These are phyloP conservation scores for Melikaiella ostensackeni DNA, from an alignment of 2,888 invertebrate genomes.

Conservation along the genomic window DNA sequence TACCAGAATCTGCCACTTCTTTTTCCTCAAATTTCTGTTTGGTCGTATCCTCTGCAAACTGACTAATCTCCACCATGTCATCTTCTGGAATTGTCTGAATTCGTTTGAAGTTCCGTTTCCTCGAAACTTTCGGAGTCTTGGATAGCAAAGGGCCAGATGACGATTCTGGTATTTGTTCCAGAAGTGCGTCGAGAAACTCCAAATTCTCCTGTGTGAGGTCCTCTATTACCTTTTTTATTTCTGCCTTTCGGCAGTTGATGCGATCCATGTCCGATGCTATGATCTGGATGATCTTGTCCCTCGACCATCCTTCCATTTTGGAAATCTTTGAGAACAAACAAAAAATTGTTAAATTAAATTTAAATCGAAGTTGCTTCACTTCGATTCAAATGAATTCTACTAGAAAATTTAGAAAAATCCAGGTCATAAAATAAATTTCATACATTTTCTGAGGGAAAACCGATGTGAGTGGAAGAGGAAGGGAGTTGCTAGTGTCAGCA, in stretches of 20 bases:
- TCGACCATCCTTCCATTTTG: constrained; percentile 44
- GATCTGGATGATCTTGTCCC: constrained; percentile 55
- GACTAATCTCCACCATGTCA: constrained; percentile 48
- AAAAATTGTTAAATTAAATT: background rate
- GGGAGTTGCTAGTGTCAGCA: no score
- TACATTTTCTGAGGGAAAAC: no score
- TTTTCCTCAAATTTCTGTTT: background rate
- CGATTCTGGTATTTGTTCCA: constrained; percentile 61
- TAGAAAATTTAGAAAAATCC: no score
- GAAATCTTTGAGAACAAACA: background rate
- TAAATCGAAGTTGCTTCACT: no score
- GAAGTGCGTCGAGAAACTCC: constrained; percentile 55
- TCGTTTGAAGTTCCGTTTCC: constrained; percentile 58
- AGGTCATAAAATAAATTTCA: no score
- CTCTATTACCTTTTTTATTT: constrained; percentile 51
- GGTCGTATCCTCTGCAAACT: background rate
- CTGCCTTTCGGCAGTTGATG: constrained; percentile 48
- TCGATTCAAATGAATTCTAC: no score
- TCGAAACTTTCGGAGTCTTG: constrained; percentile 68
- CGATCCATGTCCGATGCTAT: constrained; percentile 56
- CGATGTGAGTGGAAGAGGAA: no score
- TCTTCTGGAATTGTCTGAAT: constrained; percentile 72
- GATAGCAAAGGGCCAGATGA: constrained; percentile 61
- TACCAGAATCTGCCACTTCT: constrained; percentile 39
- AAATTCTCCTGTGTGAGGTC: constrained; percentile 48